Evolutionary conservation across 1,140 invertebrate genomes (phyloP), one percentile per base, ranked within the genome.

Genomic region (Eriosoma lanigerum): DNA sequence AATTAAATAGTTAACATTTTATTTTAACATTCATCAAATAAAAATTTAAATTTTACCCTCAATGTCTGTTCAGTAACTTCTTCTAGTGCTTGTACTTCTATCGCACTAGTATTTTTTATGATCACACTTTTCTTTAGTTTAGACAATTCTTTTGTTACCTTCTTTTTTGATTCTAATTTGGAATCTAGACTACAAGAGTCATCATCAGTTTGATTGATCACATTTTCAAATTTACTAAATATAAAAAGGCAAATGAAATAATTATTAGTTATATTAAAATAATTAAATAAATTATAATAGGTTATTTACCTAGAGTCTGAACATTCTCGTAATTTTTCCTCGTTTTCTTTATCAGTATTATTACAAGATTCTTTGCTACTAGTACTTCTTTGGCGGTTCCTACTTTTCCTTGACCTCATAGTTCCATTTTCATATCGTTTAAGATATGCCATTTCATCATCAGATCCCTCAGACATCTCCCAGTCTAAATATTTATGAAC

Each of bases 401-500:
- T 78, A 48, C 29, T 44, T 58, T 62, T 78, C 9, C 84, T 84
- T 85, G 84, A 86, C 84, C 12, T 83, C 83, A 10, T 83, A 80
- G 83, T 85, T 85, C 80, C 83, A 83, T 62, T 82, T 73, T 78
- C 81, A 48, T 66, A 85, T 85, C 81, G 87, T 86, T 0, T 83
- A 60, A 78, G 75, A 46, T 78, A 78, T 29, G 75, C 75, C 75
- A 78, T 78, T 78, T 78, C 88, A 82, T 89, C 89, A 60, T 90
- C 90, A 85, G 91, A 90, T 84, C 91, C 91, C 83, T 95, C 93
- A 48, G 93, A 92, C 3, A 93, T 93, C 38, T 91, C 89, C 73
- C 91, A 90, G 84, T 94, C 92, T 52, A 95, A 89, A 86, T 93
- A 95, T 84, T 92, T 90, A 84, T 92, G 91, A 10, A 93, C 91